Conservation (phyloP, 2,113 vertebrate genomes). For the Trematocara nigrifrons region DNA sequence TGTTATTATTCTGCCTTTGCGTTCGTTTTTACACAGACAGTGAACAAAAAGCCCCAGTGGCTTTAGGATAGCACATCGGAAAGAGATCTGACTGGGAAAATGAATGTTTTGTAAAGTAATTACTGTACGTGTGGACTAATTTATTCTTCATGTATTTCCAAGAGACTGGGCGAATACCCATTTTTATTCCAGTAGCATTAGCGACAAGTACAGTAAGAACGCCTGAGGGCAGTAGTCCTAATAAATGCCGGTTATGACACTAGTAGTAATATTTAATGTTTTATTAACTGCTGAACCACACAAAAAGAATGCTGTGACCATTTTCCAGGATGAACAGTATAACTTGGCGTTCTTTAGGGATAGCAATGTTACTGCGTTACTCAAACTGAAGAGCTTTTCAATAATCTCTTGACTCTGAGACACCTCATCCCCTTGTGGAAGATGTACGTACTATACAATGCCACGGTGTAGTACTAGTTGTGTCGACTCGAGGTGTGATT, state of each 20-base stretch:
- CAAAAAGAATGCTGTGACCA: not conserved
- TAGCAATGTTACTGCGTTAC: not conserved
- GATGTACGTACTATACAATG: not conserved
- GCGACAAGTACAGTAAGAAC: not conserved
- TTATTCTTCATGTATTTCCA: not conserved
- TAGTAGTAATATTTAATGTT: not conserved
- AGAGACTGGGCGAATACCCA: not conserved
- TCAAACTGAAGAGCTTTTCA: not conserved
- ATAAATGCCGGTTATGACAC: not conserved
- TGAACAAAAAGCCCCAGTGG: not conserved
- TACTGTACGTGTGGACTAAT: not conserved
- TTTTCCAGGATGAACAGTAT: not conserved
- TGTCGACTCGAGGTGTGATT: constrained; percentile 18
- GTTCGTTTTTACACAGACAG: not conserved
- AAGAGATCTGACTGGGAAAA: not conserved
- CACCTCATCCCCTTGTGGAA: not conserved
- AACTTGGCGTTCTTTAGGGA: not conserved
- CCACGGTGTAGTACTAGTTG: not conserved
- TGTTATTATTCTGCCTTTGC: not conserved
- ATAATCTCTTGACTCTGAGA: not conserved
- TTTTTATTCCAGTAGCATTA: not conserved
- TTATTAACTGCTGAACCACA: not conserved
- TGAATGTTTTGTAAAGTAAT: not conserved
- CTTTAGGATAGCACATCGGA: not conserved
- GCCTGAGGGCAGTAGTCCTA: not conserved